A percentile compares a stretch with the other conserved stretches of the same genome.
phyloP scores from a whole-genome alignment of 2,113 vertebrate species.

The Aegithalos caudatus region DNA sequence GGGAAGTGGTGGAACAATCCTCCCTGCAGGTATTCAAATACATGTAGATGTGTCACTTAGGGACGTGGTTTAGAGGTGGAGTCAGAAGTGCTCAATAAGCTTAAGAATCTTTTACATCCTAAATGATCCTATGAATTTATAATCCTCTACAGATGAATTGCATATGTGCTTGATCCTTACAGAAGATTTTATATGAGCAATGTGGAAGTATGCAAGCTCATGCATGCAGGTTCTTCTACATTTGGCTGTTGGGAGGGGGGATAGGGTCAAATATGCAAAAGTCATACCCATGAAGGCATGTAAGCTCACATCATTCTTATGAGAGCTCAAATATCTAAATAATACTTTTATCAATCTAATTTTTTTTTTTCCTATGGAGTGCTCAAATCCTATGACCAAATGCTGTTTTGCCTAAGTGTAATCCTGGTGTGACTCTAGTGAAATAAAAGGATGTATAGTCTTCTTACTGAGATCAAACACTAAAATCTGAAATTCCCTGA shows the following conservation, averaged over 20 bases:
- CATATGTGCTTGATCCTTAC: not conserved
- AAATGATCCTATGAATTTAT: not conserved
- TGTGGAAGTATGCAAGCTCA: not conserved
- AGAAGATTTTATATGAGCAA: not conserved
- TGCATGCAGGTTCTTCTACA: not conserved
- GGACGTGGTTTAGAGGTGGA: not conserved
- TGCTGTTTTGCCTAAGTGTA: not conserved
- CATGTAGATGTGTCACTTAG: not conserved
- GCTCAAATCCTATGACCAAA: not conserved
- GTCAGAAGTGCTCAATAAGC: not conserved
- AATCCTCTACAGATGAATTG: not conserved
- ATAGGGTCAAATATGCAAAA: not conserved
- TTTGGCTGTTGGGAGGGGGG: not conserved
- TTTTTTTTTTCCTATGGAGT: not conserved
- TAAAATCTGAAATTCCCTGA: not conserved
- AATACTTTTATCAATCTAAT: not conserved
- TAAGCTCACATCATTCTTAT: not conserved
- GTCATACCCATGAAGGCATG: not conserved
- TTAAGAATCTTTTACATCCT: not conserved
- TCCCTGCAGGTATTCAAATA: not conserved
- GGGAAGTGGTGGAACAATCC: not conserved
- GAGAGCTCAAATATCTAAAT: not conserved
- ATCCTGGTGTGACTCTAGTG: not conserved
- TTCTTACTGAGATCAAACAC: not conserved
- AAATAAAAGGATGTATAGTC: not conserved